Evolutionary conservation across 2,888 invertebrate genomes (phyloP).

Genomic region (Heliconius charithonia): DNA sequence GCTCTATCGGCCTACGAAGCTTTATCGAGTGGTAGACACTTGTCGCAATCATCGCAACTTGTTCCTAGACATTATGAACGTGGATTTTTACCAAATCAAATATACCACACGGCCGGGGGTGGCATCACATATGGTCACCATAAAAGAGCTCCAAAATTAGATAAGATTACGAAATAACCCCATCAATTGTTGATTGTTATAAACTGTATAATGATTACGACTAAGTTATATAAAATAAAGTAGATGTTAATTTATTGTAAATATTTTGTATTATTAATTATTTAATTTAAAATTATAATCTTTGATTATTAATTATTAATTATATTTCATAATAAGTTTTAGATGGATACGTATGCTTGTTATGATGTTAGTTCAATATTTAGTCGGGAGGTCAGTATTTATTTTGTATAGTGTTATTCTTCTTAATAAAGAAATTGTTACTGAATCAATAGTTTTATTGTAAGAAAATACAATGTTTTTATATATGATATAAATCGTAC

Average conservation of each 20-base stretch:
- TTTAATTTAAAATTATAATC: slow-evolving; percentile 27
- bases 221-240: background rate
- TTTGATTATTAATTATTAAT: slow-evolving; percentile 15
- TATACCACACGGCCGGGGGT: slow-evolving; percentile 76
- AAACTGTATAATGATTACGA: background rate
- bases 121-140: slow-evolving; percentile 76
- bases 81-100: slow-evolving; percentile 80
- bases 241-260: slow-evolving; percentile 3
- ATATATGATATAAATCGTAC: no score
- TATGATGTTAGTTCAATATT: slow-evolving; percentile 21
- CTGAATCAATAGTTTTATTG: slow-evolving; percentile 2
- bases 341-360: slow-evolving; percentile 24
- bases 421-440: slow-evolving; percentile 26
- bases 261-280: slow-evolving; percentile 26
- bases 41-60: slow-evolving; percentile 53
- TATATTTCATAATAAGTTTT: slow-evolving; percentile 2
- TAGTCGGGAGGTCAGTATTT: slow-evolving; percentile 62
- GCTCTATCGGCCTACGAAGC: slow-evolving; percentile 74
- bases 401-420: slow-evolving; percentile 27
- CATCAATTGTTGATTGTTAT: background rate
- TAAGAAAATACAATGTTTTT: background rate
- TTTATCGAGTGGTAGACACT: slow-evolving; percentile 66
- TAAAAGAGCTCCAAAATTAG: slow-evolving; percentile 70
- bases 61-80: slow-evolving; percentile 69
- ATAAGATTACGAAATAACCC: slow-evolving; percentile 53